Percentiles rank a stretch among this genome's conserved stretches.
These are phyloP conservation scores for Arctocebus calabarensis DNA, from an alignment of 2,797 vertebrate species.

Conservation along the genomic window DNA sequence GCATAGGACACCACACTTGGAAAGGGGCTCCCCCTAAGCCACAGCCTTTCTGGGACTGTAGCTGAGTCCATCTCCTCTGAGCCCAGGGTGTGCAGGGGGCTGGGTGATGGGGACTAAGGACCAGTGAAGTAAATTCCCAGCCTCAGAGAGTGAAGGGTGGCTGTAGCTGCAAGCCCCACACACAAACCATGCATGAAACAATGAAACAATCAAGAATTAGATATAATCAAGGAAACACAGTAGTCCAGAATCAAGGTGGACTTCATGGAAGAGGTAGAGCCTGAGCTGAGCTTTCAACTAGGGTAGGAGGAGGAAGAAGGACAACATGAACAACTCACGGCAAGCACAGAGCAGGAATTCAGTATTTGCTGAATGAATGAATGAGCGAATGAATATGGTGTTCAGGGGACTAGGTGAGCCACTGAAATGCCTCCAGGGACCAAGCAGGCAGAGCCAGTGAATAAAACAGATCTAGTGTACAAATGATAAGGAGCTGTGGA, in stretches of 20 bases:
- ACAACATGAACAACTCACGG: too few relatives aligned
- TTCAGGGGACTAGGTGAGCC: background rate
- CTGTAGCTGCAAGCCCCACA: background rate
- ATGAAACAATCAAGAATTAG: background rate
- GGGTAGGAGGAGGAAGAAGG: background rate
- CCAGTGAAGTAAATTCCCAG: background rate
- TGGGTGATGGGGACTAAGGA: background rate
- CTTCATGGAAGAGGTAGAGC: background rate
- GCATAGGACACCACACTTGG: accelerated
- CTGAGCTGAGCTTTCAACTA: background rate
- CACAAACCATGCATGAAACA: too few relatives aligned
- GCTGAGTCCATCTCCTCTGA: background rate
- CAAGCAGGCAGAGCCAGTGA: background rate
- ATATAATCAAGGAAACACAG: background rate
- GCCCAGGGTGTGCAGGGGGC: background rate
- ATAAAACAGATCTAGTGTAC: background rate
- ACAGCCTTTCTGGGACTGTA: accelerated
- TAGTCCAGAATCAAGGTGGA: background rate
- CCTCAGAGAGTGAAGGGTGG: background rate
- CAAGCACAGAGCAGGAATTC: background rate
- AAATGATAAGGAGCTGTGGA: background rate
- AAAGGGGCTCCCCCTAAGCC: background rate
- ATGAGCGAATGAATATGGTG: background rate
- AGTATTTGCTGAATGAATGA: background rate
- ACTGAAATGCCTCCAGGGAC: background rate